Evolutionary conservation across 2,888 invertebrate species (phyloP).

Genomic region (Merodon equestris): DNA sequence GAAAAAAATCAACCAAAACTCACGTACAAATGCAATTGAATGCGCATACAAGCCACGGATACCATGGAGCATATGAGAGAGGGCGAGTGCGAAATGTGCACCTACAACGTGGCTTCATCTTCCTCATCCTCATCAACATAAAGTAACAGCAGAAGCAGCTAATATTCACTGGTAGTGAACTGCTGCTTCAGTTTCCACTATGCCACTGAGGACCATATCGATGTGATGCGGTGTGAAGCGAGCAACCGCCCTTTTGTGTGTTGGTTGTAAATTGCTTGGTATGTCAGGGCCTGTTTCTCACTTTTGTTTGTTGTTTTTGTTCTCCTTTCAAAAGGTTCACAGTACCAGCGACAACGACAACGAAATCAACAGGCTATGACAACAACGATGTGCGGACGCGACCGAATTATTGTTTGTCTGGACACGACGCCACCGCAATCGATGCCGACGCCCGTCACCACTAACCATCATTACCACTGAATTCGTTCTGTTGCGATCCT

Average conservation of each 20-base stretch:
- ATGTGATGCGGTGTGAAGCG: conserved; percentile 7
- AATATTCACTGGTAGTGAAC: neutral
- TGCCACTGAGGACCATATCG: conserved; percentile 13
- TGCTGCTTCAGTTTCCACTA: neutral
- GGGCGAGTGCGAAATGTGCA: no score
- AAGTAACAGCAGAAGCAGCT: conserved; percentile 43
- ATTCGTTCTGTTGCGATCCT: no score
- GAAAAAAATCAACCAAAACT: conserved; percentile 13
- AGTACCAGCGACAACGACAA: no score
- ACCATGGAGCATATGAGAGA: neutral
- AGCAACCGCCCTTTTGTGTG: conserved; percentile 28
- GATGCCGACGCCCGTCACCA: conserved; percentile 42
- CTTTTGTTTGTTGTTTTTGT: conserved; percentile 50
- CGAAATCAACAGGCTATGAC: conserved; percentile 9
- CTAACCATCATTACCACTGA: conserved; percentile 9
- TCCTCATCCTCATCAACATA: conserved; percentile 48
- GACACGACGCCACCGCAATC: conserved; percentile 66
- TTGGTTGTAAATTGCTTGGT: conserved; percentile 63
- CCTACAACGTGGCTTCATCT: conserved; percentile 22
- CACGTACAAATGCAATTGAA: conserved; percentile 22
- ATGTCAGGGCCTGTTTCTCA: conserved; percentile 59
- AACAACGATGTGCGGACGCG: conserved; percentile 59
- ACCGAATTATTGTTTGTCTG: conserved; percentile 65
- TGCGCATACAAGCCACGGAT: conserved; percentile 20
- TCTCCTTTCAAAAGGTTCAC: conserved; percentile 22